Base-by-base conservation (phyloP, 30 jellyfish, hydroid and myxozoan genomes). In the Hydractinia symbiolongicarpus region DNA sequence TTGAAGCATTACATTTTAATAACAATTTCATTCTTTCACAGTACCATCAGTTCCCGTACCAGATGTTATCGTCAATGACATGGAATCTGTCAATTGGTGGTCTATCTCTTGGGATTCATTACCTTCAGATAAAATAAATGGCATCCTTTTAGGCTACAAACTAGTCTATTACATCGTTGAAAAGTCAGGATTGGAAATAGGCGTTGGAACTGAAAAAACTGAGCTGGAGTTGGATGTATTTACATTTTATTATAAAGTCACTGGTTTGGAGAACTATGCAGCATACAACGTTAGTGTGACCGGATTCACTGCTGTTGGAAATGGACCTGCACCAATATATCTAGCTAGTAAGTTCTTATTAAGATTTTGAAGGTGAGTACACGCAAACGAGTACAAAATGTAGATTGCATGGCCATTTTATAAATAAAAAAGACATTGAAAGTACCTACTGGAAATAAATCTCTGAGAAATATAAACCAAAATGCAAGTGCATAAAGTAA, bases 41-140 rank as follows among this genome's bases (percentile, higher is more conserved):
- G 83, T 51, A 9, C 83, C 83, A 30, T 74, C 83, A 49, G 83
- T 74, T 74, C 68, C 83, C 51, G 83, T 74, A 49, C 83, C 83
- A 30, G 44, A 49, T 50, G 66, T 74, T 53, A 30, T 9, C 8
- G 4, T 74, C 9, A 74, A 74, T 74, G 83, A 74, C 7, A 74
- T 74, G 83, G 69, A 74, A 74, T 53, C 83, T 4, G 49, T 51
- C 13, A 67, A 74, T 10, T 74, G 83, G 83, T 74, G 83, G 83
- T 21, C 83, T 9, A 10, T 74, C 8, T 74, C 68, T 6, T 74
- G 83, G 83, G 61, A 49, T 5, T 49, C 83, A 51, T 49, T 74
- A 16, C 83, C 83, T 49, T 49, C 58, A 13, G 83, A 74, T 15
- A 6, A 74, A 5, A 40, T 50, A 9, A 74, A 74, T 74, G 83